Conservation (phyloP, 2,797 vertebrate genomes). For the Gallirallus australis region DNA sequence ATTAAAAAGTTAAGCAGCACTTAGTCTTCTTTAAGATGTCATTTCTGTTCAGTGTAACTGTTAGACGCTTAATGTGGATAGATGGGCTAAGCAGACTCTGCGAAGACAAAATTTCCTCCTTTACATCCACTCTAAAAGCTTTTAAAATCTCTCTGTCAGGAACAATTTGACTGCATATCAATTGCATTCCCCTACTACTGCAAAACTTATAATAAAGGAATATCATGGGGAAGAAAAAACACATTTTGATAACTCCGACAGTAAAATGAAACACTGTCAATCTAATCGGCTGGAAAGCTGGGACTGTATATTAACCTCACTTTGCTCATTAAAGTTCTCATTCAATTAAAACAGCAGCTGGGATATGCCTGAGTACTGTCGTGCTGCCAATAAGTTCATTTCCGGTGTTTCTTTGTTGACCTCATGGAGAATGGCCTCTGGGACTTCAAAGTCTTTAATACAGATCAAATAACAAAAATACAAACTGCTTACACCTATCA, state of each 20-base stretch:
- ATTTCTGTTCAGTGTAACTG: conserved; percentile 75
- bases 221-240: not conserved
- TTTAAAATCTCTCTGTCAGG: conserved; percentile 81
- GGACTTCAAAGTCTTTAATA: not conserved
- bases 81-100: conserved; percentile 75
- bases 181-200: conserved; percentile 66
- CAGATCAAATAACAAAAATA: not conserved
- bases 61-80: conserved; percentile 77
- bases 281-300: not conserved
- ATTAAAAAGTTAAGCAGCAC: conserved; percentile 80
- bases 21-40: conserved; percentile 81
- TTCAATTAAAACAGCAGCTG: not conserved
- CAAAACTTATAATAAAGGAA: conserved; percentile 48
- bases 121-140: conserved; percentile 78
- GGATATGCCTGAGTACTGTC: not conserved
- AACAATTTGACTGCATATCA: conserved; percentile 78
- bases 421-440: not conserved
- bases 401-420: not conserved
- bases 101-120: conserved; percentile 75
- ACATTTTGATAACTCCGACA: conserved; percentile 16
- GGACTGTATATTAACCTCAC: not conserved
- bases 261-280: conserved; percentile 22
- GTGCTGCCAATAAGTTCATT: not conserved
- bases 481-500: not conserved
- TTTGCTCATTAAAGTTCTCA: conserved; percentile 10